Evolutionary conservation across 2,888 invertebrate genomes (phyloP), one percentile per base, ranked within the genome.

Genomic region (Gymnosoma rotundatum): DNA sequence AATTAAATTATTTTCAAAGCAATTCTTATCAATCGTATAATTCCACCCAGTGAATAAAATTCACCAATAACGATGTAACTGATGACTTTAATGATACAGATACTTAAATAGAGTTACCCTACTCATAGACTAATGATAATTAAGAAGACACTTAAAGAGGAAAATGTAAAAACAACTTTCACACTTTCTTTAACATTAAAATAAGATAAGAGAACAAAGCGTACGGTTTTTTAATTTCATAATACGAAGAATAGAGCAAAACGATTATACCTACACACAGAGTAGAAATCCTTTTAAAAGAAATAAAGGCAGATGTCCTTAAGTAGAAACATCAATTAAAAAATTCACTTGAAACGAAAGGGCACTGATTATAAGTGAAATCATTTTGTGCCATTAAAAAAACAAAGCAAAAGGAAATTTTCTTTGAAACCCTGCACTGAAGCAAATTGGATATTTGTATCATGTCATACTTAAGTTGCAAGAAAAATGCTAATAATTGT

Each of bases 11-110:
- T 14, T 16, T 54, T 42, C 5, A 10, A 48, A 64, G 48, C 42
- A 79, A 79, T 56, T 80, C 83, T 67, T 76, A 76, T 76, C 76
- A 80, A 76, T 50, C 50, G 67, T 67, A 42, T 80, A 80, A 83
- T 83, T 83, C 69, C 80, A 75, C 18, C 80, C 7, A 20, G 80
- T 76, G 83, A 83, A 63, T 76, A 67, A 56, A 64, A 79, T 36
- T 50, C 48, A 45, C 48, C 80, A 60, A 72, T 75, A 75, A 72
- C 78, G 45, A 36, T 54, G 42, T 18, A 61, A 42, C 50, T 61
- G 50, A 70, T 56, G 72, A 63, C 16, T 42, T 72, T 78, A 70
- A 58, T 32, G 38, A 70, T 54, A 67, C 54, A 70, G 21, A 45
- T 25, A 63, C 21, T 16, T 7, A 18, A 2, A 16, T 0, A 36